Evolutionary conservation across 35 echinoderm and acorn worm genomes (phyloP).

Genomic region (Lytechinus pictus): DNA sequence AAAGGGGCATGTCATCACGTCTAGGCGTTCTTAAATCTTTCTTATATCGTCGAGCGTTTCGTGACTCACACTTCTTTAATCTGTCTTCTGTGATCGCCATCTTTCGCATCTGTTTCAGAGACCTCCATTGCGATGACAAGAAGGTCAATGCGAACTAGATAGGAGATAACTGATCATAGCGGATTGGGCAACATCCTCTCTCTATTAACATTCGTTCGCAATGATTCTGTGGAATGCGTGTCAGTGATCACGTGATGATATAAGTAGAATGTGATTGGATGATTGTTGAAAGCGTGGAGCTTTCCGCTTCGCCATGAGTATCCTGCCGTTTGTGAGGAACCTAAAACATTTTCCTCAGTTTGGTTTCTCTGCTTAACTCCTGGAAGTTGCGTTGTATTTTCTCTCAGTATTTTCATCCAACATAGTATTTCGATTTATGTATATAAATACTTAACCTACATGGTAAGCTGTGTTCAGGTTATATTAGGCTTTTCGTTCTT

Average conservation of each 20-base stretch:
- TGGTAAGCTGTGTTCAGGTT: background rate
- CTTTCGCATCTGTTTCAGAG: background rate
- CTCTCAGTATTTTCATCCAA: too few species aligned
- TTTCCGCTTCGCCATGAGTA: background rate
- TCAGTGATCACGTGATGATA: background rate
- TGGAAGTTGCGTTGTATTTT: background rate
- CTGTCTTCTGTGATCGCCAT: background rate
- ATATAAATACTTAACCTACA: background rate
- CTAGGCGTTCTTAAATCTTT: background rate
- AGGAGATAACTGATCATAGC: background rate
- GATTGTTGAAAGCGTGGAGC: background rate
- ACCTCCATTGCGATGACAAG: background rate
- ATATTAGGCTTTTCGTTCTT: background rate
- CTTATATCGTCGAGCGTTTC: background rate
- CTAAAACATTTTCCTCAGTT: background rate
- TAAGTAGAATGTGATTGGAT: background rate
- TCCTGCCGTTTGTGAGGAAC: too few species aligned
- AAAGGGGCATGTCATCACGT: background rate
- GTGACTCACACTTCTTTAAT: background rate
- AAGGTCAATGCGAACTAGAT: background rate
- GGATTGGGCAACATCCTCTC: background rate
- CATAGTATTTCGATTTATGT: too few species aligned
- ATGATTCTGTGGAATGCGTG: background rate
- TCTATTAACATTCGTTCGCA: background rate
- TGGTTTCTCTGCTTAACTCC: background rate